phyloP scores from a whole-genome alignment of 2,888 invertebrate genomes.

The Caenorhabditis sulstoni region DNA sequence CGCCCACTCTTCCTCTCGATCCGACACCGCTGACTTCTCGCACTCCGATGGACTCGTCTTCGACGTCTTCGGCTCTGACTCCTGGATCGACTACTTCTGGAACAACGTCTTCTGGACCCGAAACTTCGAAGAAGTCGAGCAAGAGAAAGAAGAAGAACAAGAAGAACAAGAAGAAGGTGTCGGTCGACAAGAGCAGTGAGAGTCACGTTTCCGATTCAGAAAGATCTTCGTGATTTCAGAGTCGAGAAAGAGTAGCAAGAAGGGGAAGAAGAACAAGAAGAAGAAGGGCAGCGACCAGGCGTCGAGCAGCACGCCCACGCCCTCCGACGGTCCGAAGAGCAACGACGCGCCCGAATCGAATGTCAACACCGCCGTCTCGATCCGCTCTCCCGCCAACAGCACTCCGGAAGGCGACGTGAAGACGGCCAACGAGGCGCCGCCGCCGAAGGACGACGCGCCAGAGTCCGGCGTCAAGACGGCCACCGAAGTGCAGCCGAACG shows the following conservation, averaged over 20 bases:
- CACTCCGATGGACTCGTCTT: too few relatives aligned
- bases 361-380: constrained; percentile 25
- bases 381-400: constrained; percentile 18
- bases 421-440: constrained; percentile 20
- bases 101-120: constrained; percentile 1
- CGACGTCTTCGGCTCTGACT: neutral
- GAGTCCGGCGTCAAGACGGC: constrained; percentile 47
- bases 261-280: constrained; percentile 31
- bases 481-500: constrained; percentile 17
- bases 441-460: constrained; percentile 9
- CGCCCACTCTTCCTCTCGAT: neutral
- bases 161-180: constrained; percentile 9
- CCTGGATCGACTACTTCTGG: neutral
- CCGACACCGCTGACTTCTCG: neutral
- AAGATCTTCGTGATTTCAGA: constrained; percentile 5
- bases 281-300: neutral
- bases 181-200: neutral
- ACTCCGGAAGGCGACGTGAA: constrained; percentile 45
- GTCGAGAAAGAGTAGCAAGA: constrained; percentile 28
- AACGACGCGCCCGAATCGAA: constrained; percentile 44
- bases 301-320: neutral
- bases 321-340: constrained; percentile 5
- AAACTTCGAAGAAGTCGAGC: constrained; percentile 27
- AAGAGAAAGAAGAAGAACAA: constrained; percentile 31
- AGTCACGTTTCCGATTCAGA: neutral